A percentile compares a stretch with the other conserved stretches of the same genome.
Evolutionary conservation across 2,888 invertebrate genomes (phyloP).

Genomic region (Athetis lepigone): DNA sequence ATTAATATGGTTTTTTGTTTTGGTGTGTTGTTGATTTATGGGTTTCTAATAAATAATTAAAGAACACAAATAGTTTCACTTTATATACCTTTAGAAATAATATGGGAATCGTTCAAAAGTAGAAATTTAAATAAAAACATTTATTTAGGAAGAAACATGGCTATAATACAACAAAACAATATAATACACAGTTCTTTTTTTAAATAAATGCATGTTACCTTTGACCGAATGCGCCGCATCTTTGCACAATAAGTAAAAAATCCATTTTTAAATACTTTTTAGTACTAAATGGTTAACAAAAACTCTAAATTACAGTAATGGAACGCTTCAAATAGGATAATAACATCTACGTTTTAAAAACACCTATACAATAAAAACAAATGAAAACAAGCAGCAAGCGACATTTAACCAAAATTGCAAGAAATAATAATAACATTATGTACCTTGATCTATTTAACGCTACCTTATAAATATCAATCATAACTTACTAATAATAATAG

Average conservation of each 20-base stretch:
- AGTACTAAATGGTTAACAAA: conserved; percentile 50
- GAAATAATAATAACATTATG: conserved; percentile 58
- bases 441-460: conserved; percentile 62
- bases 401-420: conserved; percentile 62
- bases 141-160: conserved; percentile 78
- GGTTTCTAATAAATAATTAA: conserved; percentile 74
- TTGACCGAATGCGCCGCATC: conserved; percentile 66
- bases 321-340: conserved; percentile 43
- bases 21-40: conserved; percentile 74
- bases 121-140: conserved; percentile 58
- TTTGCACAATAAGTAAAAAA: conserved; percentile 54
- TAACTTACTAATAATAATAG: conserved; percentile 65
- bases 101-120: conserved; percentile 11
- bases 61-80: conserved; percentile 54
- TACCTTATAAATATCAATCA: conserved; percentile 71
- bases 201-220: conserved; percentile 78
- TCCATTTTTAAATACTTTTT: conserved; percentile 41
- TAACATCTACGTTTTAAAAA: conserved; percentile 32
- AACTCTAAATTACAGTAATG: conserved; percentile 48
- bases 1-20: conserved; percentile 72
- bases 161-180: conserved; percentile 86
- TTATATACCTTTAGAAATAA: conserved; percentile 1
- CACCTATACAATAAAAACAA: conserved; percentile 51
- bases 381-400: conserved; percentile 47
- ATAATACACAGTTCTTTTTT: conserved; percentile 77